Conservation (phyloP, 1,140 invertebrate species). For the Drosophila trapezifrons region DNA sequence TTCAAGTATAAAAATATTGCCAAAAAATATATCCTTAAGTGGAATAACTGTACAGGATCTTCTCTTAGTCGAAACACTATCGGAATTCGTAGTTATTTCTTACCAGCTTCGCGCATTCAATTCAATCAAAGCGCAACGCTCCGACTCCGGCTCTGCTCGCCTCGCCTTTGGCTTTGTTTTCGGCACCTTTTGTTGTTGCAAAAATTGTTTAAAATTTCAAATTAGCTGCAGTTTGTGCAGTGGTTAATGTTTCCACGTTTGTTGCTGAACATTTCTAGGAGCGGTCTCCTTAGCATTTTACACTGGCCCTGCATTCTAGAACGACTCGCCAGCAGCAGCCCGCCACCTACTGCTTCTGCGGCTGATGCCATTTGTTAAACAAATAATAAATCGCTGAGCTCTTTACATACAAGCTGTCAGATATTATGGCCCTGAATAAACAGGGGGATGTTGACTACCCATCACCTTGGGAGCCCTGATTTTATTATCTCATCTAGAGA, state of each 20-base stretch:
- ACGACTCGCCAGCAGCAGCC: conserved; percentile 1
- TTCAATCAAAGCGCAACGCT: conserved; percentile 81
- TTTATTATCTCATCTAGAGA: neutral
- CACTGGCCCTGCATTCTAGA: conserved; percentile 37
- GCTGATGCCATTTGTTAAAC: conserved; percentile 31
- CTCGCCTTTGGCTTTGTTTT: conserved; percentile 71
- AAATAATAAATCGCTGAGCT: conserved; percentile 29
- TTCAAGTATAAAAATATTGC: no score
- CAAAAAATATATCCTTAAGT: neutral
- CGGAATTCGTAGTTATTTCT: neutral
- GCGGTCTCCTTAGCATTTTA: conserved; percentile 54
- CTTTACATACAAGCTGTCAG: conserved; percentile 1
- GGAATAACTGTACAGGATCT: neutral
- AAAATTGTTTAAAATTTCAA: conserved; percentile 78
- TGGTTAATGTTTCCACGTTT: conserved; percentile 62
- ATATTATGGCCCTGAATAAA: neutral
- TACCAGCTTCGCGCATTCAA: conserved; percentile 67
- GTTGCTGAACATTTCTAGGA: conserved; percentile 52
- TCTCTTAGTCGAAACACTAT: neutral
- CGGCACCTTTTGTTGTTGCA: conserved; percentile 74
- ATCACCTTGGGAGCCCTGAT: neutral
- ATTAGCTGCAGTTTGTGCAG: conserved; percentile 75
- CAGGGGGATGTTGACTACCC: neutral
- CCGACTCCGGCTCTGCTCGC: conserved; percentile 10
- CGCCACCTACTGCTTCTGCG: conserved; percentile 16